phyloP scores from a whole-genome alignment of 2,113 vertebrate genomes.

The Mormyrus lacerda region DNA sequence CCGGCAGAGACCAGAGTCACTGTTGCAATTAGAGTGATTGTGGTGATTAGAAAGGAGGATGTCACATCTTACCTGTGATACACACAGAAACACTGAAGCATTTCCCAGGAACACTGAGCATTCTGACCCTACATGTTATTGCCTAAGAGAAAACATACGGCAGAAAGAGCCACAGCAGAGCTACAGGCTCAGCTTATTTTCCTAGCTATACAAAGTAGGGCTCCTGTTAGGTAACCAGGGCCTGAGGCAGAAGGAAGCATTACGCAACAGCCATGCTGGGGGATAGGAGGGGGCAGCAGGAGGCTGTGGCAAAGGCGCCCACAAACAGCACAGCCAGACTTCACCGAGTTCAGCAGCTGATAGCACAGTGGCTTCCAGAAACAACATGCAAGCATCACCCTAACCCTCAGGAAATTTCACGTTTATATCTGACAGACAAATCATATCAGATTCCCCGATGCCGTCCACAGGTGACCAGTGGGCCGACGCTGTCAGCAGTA shows the following conservation, averaged over 20 bases:
- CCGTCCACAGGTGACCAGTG: neutral
- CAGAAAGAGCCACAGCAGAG: neutral
- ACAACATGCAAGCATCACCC: neutral
- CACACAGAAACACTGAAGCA: neutral
- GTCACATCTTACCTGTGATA: neutral
- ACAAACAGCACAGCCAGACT: neutral
- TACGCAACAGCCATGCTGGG: neutral
- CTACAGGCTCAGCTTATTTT: neutral
- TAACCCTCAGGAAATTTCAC: neutral
- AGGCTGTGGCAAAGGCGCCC: neutral
- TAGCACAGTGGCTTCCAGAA: neutral
- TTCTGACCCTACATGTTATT: no score
- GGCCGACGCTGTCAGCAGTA: neutral
- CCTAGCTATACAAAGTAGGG: conserved; percentile 4
- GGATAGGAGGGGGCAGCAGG: neutral
- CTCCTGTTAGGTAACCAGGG: conserved; percentile 7
- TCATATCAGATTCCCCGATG: neutral
- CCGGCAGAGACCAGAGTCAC: neutral
- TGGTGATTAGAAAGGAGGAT: neutral
- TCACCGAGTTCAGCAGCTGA: neutral
- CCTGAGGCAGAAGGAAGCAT: neutral
- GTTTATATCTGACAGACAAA: neutral
- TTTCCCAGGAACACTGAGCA: neutral
- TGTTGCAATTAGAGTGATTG: neutral
- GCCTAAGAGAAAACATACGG: no score